phyloP scores from a whole-genome alignment of 2,113 vertebrate species.

The Limnothrissa miodon region DNA sequence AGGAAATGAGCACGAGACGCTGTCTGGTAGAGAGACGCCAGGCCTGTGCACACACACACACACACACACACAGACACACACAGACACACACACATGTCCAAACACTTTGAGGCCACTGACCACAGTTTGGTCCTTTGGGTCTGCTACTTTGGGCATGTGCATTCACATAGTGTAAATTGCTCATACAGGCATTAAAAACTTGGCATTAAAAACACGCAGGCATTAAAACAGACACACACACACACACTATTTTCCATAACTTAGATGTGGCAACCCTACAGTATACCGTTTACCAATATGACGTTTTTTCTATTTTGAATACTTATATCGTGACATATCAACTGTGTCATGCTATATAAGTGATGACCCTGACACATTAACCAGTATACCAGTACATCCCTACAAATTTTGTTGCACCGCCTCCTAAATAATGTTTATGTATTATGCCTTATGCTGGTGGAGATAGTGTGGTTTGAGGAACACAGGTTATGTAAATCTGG shows the following conservation, averaged over 20 bases:
- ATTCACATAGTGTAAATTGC: too few species aligned
- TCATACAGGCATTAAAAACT: too few species aligned
- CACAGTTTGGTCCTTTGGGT: too few species aligned
- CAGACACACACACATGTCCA: background rate
- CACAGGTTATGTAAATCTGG: background rate
- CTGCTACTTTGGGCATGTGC: too few species aligned
- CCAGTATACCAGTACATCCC: background rate
- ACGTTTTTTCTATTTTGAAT: background rate
- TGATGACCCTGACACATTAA: background rate
- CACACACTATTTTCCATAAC: too few species aligned
- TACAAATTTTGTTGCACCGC: background rate
- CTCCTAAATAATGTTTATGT: too few species aligned
- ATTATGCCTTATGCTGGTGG: background rate
- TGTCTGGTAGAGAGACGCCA: background rate
- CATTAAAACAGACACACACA: too few species aligned
- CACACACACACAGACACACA: background rate
- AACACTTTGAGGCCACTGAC: background rate
- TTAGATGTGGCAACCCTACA: too few species aligned
- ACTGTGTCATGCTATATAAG: background rate
- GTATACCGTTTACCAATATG: too few species aligned
- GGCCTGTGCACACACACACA: conserved; percentile 30
- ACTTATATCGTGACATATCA: background rate
- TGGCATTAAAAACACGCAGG: too few species aligned
- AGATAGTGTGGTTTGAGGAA: too few species aligned
- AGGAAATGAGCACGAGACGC: conserved; percentile 61